Evolutionary conservation across 2,797 vertebrate genomes (phyloP).

Genomic region (Pantherophis alleghaniensis): DNA sequence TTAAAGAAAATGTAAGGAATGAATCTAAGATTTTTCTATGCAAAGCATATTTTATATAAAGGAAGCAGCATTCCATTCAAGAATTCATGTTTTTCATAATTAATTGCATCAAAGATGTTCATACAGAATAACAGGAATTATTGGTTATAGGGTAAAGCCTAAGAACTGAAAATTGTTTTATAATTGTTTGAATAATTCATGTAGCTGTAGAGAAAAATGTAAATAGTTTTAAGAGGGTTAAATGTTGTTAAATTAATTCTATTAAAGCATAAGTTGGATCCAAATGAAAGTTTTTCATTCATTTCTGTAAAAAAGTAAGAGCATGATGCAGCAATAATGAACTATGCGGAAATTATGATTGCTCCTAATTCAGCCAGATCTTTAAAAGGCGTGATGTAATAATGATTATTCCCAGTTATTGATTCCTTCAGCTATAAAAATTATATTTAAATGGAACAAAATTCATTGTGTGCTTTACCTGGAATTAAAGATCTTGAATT

Average conservation of each 20-base stretch:
- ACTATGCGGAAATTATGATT: conserved; percentile 24
- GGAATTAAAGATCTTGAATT: neutral
- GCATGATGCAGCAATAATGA: neutral
- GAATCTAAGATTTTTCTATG: neutral
- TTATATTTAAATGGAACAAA: neutral
- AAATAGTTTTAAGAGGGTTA: neutral
- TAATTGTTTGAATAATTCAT: neutral
- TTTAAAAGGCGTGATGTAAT: conserved; percentile 39
- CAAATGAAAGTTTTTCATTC: neutral
- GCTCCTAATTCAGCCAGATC: conserved; percentile 64
- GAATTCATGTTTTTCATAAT: neutral
- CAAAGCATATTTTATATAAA: neutral
- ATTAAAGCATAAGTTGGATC: neutral
- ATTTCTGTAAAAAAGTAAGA: neutral
- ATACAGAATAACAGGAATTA: neutral
- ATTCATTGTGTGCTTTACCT: neutral
- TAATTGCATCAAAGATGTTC: neutral
- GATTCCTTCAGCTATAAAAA: conserved; percentile 58
- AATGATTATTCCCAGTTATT: conserved; percentile 34
- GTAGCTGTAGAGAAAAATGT: neutral
- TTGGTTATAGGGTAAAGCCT: neutral
- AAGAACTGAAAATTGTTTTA: neutral
- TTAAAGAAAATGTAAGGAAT: neutral
- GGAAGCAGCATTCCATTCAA: neutral
- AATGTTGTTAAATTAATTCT: neutral